These are phyloP conservation scores for Neomorphus geoffroyi DNA, from an alignment of 2,797 vertebrate species.

Conservation along the genomic window DNA sequence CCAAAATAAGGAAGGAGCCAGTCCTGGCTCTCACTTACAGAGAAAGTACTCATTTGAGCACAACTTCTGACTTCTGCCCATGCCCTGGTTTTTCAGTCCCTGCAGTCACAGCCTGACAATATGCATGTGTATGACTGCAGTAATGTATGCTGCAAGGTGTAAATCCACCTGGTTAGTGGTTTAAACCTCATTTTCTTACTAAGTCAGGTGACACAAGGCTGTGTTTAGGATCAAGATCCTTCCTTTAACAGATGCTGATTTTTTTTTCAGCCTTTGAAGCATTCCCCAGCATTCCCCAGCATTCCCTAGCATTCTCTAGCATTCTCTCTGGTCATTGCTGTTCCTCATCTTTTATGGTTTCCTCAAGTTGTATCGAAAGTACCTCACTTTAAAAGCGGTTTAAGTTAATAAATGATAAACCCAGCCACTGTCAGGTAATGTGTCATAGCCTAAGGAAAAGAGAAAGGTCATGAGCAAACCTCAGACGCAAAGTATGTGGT, in stretches of 20 bases:
- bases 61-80: neutral
- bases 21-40: rapidly evolving
- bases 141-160: neutral
- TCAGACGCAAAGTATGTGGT: neutral
- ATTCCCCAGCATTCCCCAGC: neutral
- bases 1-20: neutral
- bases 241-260: neutral
- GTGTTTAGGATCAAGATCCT: neutral
- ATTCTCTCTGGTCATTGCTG: neutral
- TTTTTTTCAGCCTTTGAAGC: neutral
- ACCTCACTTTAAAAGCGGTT: neutral
- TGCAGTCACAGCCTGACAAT: neutral
- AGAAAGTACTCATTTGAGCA: neutral
- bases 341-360: neutral
- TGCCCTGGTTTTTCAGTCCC: neutral
- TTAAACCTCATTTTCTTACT: neutral
- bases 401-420: neutral
- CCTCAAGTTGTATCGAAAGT: neutral
- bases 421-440: neutral
- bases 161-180: neutral
- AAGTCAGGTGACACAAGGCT: neutral
- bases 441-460: neutral
- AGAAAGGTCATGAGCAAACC: conserved; percentile 23
- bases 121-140: neutral
- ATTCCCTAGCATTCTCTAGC: neutral